phyloP scores from a whole-genome alignment of 2,113 vertebrate species.

The Prinia subflava region DNA sequence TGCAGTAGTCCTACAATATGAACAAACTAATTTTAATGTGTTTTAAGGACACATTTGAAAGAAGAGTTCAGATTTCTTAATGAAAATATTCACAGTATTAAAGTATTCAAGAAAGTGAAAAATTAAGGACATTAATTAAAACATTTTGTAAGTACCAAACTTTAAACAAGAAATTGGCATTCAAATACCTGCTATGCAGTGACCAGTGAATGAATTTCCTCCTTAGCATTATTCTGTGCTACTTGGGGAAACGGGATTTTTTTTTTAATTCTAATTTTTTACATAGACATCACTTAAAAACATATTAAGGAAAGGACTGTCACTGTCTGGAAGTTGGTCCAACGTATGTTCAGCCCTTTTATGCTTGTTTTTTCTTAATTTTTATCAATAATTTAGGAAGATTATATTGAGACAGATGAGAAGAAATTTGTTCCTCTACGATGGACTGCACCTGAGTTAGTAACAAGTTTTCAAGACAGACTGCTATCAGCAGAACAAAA shows the following conservation, averaged over 20 bases:
- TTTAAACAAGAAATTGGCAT: background rate
- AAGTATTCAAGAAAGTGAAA: background rate
- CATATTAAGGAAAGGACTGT: background rate
- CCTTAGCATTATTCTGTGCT: background rate
- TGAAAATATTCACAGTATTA: background rate
- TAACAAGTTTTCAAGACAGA: conserved; percentile 90
- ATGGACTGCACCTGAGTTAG: conserved; percentile 94
- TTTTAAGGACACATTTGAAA: background rate
- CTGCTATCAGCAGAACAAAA: conserved; percentile 89
- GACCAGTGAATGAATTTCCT: background rate
- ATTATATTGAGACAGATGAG: conserved; percentile 93
- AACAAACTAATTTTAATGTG: background rate
- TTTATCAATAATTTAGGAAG: conserved; percentile 78
- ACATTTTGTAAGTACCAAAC: background rate
- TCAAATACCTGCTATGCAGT: background rate
- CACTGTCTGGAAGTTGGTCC: background rate
- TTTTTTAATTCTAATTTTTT: background rate
- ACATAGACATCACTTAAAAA: background rate
- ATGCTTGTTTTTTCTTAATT: background rate
- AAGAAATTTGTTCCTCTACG: conserved; percentile 88
- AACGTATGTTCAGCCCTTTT: background rate
- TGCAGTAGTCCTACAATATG: background rate
- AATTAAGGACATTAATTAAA: background rate
- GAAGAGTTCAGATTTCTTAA: background rate
- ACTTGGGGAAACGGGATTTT: background rate